These are phyloP conservation scores for Macrosiphum euphorbiae DNA, from an alignment of 2,888 invertebrate genomes.

Conservation along the genomic window DNA sequence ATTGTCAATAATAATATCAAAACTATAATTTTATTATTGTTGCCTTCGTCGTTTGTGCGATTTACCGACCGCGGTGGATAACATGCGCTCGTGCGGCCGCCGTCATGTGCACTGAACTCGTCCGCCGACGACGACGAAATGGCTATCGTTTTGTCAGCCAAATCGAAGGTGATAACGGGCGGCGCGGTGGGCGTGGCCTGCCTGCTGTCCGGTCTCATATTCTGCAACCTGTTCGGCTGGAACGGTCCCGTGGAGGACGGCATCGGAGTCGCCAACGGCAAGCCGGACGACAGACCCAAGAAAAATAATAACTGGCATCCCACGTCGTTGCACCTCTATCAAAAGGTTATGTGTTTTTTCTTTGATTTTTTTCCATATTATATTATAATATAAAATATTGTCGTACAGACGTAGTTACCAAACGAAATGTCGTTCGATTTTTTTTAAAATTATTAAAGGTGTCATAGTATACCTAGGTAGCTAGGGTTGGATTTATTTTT, in stretches of 20 bases:
- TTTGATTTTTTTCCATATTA: not conserved
- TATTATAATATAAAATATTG: not conserved
- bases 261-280: not conserved
- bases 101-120: not conserved
- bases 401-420: not conserved
- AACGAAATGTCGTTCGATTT: not conserved
- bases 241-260: not conserved
- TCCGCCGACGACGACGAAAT: constrained; percentile 69
- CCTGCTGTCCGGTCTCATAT: constrained; percentile 49
- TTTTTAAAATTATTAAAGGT: not conserved
- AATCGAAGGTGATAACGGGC: constrained; percentile 76
- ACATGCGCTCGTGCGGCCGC: constrained; percentile 1
- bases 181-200: constrained; percentile 71
- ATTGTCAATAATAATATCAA: not conserved
- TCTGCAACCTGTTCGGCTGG: constrained; percentile 60
- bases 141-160: constrained; percentile 79
- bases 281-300: constrained; percentile 30
- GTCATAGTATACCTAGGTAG: not conserved
- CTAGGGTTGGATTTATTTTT: not conserved
- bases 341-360: constrained; percentile 47
- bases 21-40: not conserved
- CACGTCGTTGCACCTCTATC: constrained; percentile 56
- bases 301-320: constrained; percentile 32
- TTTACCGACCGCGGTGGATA: not conserved
- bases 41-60: not conserved